These are phyloP conservation scores for Euschistus heros DNA, from an alignment of 1,140 invertebrate species.

Conservation along the genomic window DNA sequence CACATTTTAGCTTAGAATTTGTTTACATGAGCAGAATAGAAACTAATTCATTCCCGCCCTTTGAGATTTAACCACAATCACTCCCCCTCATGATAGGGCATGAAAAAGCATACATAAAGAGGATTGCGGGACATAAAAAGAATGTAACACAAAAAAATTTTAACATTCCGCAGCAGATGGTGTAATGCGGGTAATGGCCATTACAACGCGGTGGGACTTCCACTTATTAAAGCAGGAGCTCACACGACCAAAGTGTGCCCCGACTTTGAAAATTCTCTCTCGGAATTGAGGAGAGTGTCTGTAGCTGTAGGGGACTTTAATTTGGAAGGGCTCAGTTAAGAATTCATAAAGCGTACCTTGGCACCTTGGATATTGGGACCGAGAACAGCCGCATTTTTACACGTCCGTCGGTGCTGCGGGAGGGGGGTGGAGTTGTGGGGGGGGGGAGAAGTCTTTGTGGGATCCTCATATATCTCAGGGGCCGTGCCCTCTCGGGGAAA, in stretches of 20 bases:
- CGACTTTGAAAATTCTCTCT: neutral
- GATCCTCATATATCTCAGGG: slow-evolving; percentile 1
- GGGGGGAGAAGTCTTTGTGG: neutral
- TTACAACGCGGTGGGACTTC: no score
- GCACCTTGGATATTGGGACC: slow-evolving; percentile 10
- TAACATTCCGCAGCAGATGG: no score
- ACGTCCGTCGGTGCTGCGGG: neutral
- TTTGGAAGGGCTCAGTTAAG: slow-evolving; percentile 3
- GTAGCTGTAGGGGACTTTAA: neutral
- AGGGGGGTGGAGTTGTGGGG: neutral
- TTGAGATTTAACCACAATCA: no score
- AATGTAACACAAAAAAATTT: no score
- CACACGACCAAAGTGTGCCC: neutral
- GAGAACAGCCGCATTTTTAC: neutral
- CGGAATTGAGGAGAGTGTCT: neutral
- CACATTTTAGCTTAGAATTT: no score
- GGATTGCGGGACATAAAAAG: no score
- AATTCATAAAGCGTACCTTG: slow-evolving; percentile 14
- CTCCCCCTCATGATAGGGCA: no score
- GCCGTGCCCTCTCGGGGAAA: neutral
- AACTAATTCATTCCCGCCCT: no score
- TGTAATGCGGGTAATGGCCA: no score
- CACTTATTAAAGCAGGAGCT: neutral
- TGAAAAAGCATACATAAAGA: no score
- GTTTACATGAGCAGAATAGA: no score